Evolutionary conservation across 2,797 vertebrate species (phyloP), one percentile per base, ranked within the genome.

Genomic region (Huso huso): DNA sequence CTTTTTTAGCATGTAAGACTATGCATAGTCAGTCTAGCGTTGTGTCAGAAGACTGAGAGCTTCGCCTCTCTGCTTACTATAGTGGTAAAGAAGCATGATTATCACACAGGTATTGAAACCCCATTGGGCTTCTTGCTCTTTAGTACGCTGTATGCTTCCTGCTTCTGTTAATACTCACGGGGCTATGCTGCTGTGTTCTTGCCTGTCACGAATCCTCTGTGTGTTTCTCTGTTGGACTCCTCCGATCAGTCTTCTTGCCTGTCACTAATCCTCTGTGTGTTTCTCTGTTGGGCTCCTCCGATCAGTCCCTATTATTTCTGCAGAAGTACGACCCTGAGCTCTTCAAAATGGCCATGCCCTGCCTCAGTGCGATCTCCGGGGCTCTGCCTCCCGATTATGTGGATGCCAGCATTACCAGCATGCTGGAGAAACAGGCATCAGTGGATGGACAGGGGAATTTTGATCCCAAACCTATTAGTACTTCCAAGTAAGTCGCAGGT

Each of bases 341-440:
- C 58, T 99, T 99, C 84, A 93, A 94, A 87, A 98, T 98, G 96
- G 94, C 96, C 70, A 92, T 99, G 85, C 95, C 96, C 62, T 99
- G 97, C 85, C 89, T 99, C 78, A 98, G 97, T 79, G 96, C 95
- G 73, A 96, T 99, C 69, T 93, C 94, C 7, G 96, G 97, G 76
- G 97, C 94, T 65, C 79, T 98, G 72, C 95, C 97, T 0, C 97
- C 97, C 0, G 97, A 99, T 82, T 98, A 97, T 68, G 87, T 98
- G 71, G 96, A 99, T 69, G 90, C 90, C 13, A 89, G 93, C 65
- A 93, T 93, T 71, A 88, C 78, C 67, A 88, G 91, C 51, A 82
- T 87, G 0, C 71, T 95, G 80, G 96, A 98, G 79, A 98, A 97
- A 64, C 92, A 93, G 61, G 79, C 91, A 71, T 95, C 94, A 11